Evolutionary conservation across 1,140 invertebrate species (phyloP).

Genomic region (Onthophagus taurus): DNA sequence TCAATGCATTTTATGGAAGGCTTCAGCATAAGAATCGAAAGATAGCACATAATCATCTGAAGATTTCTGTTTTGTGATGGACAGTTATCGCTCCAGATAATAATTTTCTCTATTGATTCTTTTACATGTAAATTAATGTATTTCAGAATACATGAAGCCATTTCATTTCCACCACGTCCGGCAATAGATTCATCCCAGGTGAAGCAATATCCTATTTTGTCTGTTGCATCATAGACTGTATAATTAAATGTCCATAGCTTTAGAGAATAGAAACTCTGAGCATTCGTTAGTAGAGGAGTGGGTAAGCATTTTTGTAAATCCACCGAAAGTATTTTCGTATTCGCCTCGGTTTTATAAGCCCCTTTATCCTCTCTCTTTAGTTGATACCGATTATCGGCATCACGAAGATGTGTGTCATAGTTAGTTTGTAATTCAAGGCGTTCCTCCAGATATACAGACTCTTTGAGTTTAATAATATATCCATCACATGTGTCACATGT

Average conservation of each 20-base stretch:
- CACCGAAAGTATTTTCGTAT: slow-evolving; percentile 13
- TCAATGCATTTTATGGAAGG: slow-evolving; percentile 18
- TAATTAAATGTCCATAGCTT: slow-evolving; percentile 14
- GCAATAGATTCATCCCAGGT: slow-evolving; percentile 12
- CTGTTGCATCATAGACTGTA: slow-evolving; percentile 14
- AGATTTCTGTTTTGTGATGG: no score
- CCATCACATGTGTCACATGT: slow-evolving; percentile 14
- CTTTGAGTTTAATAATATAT: slow-evolving; percentile 16
- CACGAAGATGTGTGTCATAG: slow-evolving; percentile 13
- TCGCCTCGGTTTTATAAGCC: slow-evolving; percentile 10
- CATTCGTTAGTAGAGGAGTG: slow-evolving; percentile 14
- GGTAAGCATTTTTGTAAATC: slow-evolving; percentile 17
- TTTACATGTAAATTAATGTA: slow-evolving; percentile 16
- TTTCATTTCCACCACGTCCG: slow-evolving; percentile 10
- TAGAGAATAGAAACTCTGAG: slow-evolving; percentile 13
- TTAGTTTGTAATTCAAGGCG: slow-evolving; percentile 13
- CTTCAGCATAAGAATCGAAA: slow-evolving; percentile 16
- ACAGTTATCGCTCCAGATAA: slow-evolving; percentile 11
- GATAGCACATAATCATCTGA: slow-evolving; percentile 13
- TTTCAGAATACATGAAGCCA: slow-evolving; percentile 12
- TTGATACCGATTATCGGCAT: slow-evolving; percentile 10
- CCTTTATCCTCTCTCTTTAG: slow-evolving; percentile 12
- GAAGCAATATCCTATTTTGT: slow-evolving; percentile 15
- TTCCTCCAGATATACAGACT: slow-evolving; percentile 14
- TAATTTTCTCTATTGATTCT: slow-evolving; percentile 6